phyloP scores from a whole-genome alignment of 2,888 invertebrate genomes.

The Meteorus colon region DNA sequence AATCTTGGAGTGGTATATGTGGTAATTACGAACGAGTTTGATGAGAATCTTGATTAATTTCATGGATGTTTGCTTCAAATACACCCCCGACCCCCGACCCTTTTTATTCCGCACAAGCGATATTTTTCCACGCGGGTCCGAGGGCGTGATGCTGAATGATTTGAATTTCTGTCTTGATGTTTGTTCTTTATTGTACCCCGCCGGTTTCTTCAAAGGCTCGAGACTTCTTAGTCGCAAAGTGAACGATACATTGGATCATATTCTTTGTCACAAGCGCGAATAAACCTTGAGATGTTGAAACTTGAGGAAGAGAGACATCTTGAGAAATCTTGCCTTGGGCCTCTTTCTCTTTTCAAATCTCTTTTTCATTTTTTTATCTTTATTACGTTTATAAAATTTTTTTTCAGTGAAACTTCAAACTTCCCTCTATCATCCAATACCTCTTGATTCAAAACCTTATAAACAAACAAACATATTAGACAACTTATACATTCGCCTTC shows the following conservation, averaged over 20 bases:
- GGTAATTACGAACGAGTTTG: constrained; percentile 49
- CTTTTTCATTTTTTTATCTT: constrained; percentile 18
- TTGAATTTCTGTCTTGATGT: constrained; percentile 51
- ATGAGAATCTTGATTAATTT: constrained; percentile 57
- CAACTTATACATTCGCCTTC: constrained; percentile 65
- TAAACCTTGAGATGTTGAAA: constrained; percentile 69
- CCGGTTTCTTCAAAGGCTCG: constrained; percentile 64
- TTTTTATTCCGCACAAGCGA: constrained; percentile 56
- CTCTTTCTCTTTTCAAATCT: constrained; percentile 34
- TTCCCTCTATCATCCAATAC: constrained; percentile 82
- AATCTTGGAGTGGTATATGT: constrained; percentile 62
- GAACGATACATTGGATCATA: constrained; percentile 71
- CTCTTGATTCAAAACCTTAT: constrained; percentile 89
- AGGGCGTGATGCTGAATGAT: constrained; percentile 46
- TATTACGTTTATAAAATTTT: constrained; percentile 57
- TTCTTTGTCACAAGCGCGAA: constrained; percentile 73
- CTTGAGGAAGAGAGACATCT: constrained; percentile 66
- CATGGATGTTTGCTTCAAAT: constrained; percentile 43
- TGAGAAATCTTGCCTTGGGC: constrained; percentile 67
- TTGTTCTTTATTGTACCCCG: constrained; percentile 59
- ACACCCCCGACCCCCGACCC: constrained; percentile 58
- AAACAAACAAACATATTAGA: constrained; percentile 82
- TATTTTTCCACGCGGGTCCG: constrained; percentile 52
- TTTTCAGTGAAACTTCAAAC: constrained; percentile 71
- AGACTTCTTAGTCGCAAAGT: constrained; percentile 67